phyloP scores from a whole-genome alignment of 2,888 invertebrate genomes.

The Asteroscopus sphinx region DNA sequence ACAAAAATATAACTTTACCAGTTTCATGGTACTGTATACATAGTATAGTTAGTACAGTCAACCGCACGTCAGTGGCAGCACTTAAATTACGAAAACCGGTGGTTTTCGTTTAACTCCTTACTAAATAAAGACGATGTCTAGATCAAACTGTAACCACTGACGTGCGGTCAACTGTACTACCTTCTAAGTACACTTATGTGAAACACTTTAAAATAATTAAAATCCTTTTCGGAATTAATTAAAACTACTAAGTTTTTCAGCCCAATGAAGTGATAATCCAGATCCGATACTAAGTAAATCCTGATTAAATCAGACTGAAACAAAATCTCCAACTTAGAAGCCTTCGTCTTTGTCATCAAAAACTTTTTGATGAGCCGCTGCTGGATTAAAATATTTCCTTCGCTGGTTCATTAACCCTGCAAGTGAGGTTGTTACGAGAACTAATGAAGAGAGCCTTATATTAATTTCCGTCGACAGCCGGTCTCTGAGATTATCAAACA shows the following conservation, averaged over 20 bases:
- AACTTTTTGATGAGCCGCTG: conserved; percentile 55
- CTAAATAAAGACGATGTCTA: no score
- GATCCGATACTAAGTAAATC: conserved; percentile 30
- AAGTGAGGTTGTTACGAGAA: conserved; percentile 53
- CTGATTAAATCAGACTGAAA: conserved; percentile 43
- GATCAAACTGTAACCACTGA: no score
- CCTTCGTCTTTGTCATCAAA: conserved; percentile 53
- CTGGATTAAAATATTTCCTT: conserved; percentile 53
- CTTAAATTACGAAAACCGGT: no score
- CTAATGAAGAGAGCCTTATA: conserved; percentile 53
- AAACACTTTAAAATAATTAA: no score
- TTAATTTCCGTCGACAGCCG: conserved; percentile 53
- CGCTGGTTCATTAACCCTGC: conserved; percentile 55
- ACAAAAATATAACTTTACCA: no score
- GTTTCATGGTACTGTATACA: no score
- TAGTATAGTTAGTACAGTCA: no score
- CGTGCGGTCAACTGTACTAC: no score
- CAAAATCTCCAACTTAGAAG: conserved; percentile 40
- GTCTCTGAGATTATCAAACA: conserved; percentile 51
- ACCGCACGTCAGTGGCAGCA: no score
- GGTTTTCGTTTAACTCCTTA: no score
- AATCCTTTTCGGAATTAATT: background rate
- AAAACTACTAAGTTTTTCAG: conserved; percentile 3
- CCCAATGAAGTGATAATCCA: conserved; percentile 33
- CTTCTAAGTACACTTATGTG: no score